These are phyloP conservation scores for Penaeus chinensis DNA, from an alignment of 1,140 invertebrate genomes.

Conservation along the genomic window DNA sequence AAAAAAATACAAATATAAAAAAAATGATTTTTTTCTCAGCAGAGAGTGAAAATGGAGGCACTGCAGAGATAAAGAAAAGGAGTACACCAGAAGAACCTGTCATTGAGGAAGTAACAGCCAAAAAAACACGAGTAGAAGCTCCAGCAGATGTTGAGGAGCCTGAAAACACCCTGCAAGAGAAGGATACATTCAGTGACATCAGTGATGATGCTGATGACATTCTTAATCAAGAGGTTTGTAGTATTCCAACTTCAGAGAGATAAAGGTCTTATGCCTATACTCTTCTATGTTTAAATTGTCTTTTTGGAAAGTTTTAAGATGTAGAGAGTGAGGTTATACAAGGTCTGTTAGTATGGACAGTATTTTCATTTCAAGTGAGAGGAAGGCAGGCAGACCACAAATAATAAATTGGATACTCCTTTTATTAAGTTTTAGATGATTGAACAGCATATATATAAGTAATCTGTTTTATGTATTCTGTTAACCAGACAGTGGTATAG, in stretches of 20 bases:
- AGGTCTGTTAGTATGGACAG: background rate
- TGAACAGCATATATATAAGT: too few relatives aligned
- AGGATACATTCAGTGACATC: slow-evolving; percentile 59
- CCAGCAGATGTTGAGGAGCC: slow-evolving; percentile 8
- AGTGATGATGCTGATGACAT: slow-evolving; percentile 62
- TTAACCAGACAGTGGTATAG: too few relatives aligned
- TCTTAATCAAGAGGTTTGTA: slow-evolving; percentile 59
- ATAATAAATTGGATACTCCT: background rate
- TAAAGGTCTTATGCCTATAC: background rate
- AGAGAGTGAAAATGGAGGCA: too few relatives aligned
- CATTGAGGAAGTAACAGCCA: slow-evolving; percentile 5
- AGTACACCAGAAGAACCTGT: slow-evolving; percentile 5
- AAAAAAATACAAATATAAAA: too few relatives aligned
- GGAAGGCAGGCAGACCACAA: background rate
- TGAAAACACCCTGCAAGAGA: slow-evolving; percentile 42
- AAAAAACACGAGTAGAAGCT: background rate
- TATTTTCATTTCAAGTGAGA: background rate
- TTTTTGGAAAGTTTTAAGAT: background rate
- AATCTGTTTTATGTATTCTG: too few relatives aligned
- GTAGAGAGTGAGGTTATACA: background rate
- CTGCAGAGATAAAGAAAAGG: background rate
- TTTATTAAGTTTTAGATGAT: too few relatives aligned
- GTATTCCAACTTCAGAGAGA: background rate
- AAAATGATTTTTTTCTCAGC: too few relatives aligned
- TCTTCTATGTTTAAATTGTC: background rate